phyloP scores from a whole-genome alignment of 2,113 vertebrate species.

The Cercocebus atys region DNA sequence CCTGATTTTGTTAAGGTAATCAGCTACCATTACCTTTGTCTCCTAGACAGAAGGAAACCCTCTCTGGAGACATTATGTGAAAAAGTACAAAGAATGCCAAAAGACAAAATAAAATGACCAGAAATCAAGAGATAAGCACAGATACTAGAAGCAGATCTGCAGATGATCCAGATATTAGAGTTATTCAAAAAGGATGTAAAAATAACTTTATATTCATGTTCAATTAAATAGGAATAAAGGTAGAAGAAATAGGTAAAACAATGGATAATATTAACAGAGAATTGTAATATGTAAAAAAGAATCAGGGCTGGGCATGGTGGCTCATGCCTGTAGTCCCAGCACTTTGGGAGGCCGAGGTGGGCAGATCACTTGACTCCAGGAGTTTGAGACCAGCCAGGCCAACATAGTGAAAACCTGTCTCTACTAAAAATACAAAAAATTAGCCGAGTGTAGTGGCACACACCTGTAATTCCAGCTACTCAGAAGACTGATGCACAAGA shows the following conservation, averaged over 20 bases:
- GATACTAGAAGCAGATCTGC: background rate
- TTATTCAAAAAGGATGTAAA: slow-evolving; percentile 6
- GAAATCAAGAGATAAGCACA: slow-evolving; percentile 20
- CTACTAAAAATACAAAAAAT: too few species aligned
- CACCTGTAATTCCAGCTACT: too few species aligned
- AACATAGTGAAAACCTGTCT: too few species aligned
- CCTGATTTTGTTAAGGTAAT: background rate
- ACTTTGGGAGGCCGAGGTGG: too few species aligned
- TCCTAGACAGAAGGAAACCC: background rate
- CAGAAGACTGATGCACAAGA: too few species aligned
- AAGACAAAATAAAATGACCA: background rate
- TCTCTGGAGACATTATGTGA: background rate
- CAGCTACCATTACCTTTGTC: background rate
- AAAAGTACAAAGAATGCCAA: background rate
- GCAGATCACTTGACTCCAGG: too few species aligned
- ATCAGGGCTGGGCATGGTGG: too few species aligned
- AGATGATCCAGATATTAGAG: background rate
- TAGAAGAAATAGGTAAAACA: slow-evolving; percentile 6
- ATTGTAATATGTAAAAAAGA: background rate
- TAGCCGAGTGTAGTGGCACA: too few species aligned
- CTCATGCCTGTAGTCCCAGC: too few species aligned
- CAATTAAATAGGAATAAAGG: background rate
- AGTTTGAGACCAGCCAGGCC: too few species aligned
- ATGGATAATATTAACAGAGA: background rate
- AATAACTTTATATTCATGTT: background rate